phyloP scores from a whole-genome alignment of 2,797 vertebrate species.

The Chelon auratus region DNA sequence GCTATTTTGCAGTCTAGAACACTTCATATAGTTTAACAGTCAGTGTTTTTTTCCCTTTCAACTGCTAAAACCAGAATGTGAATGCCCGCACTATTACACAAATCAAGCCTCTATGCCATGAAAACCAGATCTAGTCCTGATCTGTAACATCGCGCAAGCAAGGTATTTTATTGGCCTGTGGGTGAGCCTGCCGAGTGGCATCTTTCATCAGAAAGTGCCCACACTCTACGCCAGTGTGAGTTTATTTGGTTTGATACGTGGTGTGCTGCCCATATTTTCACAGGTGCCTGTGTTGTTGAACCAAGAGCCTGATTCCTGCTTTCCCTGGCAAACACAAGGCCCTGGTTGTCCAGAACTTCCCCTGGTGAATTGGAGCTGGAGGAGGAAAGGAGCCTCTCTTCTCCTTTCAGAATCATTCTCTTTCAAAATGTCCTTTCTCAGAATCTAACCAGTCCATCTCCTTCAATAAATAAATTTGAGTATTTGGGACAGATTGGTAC shows the following conservation, averaged over 20 bases:
- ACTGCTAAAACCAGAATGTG: conserved; percentile 17
- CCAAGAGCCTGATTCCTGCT: conserved; percentile 77
- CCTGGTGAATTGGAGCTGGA: conserved; percentile 24
- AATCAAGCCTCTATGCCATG: conserved; percentile 38
- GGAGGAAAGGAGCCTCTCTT: conserved; percentile 21
- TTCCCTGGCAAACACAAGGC: conserved; percentile 80
- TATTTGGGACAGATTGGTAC: conserved; percentile 6
- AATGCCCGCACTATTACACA: conserved; percentile 18
- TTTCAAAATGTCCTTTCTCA: conserved; percentile 32
- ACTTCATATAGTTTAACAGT: conserved; percentile 10
- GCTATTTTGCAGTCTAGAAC: conserved; percentile 25
- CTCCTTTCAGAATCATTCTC: conserved; percentile 43
- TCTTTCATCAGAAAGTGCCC: conserved; percentile 79
- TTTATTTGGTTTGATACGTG: conserved; percentile 84
- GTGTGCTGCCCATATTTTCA: conserved; percentile 82
- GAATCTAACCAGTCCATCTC: neutral
- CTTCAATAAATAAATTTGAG: conserved; percentile 2
- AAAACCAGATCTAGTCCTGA: conserved; percentile 52
- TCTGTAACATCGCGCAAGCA: conserved; percentile 32
- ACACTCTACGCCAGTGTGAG: conserved; percentile 64
- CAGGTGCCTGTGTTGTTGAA: conserved; percentile 84
- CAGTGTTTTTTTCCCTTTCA: conserved; percentile 1
- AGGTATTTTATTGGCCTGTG: conserved; percentile 67
- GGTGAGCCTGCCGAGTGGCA: conserved; percentile 72
- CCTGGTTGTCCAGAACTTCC: conserved; percentile 76